Percentiles rank a stretch among this genome's conserved stretches.
Conservation (phyloP, 2,888 invertebrate species). For the Tanaodytes sp. region DNA sequence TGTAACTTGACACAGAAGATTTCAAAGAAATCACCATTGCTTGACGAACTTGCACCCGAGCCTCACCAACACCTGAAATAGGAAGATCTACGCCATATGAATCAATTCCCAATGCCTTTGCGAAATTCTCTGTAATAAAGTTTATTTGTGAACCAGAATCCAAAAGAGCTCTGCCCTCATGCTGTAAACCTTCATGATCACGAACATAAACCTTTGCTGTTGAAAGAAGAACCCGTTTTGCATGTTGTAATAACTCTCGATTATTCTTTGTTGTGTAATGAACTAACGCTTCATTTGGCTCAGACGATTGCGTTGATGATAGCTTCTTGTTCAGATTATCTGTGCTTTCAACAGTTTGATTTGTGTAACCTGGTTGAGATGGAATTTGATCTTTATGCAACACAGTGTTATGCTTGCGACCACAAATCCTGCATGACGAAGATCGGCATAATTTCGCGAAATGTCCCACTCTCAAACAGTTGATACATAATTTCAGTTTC, state of each 20-base stretch:
- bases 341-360: not conserved
- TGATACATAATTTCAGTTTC: slow-evolving; percentile 3
- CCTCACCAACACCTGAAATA: slow-evolving; percentile 1
- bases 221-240: slow-evolving; percentile 5
- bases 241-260: not conserved
- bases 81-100: not conserved
- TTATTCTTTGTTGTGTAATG: not conserved
- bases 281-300: not conserved
- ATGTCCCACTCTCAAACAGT: slow-evolving; percentile 11
- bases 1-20: not conserved
- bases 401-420: slow-evolving; percentile 10
- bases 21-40: not conserved
- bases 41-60: not conserved
- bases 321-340: not conserved
- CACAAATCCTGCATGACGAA: slow-evolving; percentile 5
- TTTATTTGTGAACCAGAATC: slow-evolving; percentile 21
- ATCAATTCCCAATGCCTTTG: slow-evolving; percentile 1
- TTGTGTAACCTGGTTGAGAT: not conserved
- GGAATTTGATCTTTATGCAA: not conserved
- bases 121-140: slow-evolving; percentile 1
- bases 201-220: slow-evolving; percentile 16
- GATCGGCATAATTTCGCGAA: not conserved
- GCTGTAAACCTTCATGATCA: slow-evolving; percentile 3
- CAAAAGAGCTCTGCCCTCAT: slow-evolving; percentile 14
- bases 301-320: not conserved